Base-by-base conservation (phyloP, 2,113 vertebrate genomes). In the Ailuropoda melanoleuca region DNA sequence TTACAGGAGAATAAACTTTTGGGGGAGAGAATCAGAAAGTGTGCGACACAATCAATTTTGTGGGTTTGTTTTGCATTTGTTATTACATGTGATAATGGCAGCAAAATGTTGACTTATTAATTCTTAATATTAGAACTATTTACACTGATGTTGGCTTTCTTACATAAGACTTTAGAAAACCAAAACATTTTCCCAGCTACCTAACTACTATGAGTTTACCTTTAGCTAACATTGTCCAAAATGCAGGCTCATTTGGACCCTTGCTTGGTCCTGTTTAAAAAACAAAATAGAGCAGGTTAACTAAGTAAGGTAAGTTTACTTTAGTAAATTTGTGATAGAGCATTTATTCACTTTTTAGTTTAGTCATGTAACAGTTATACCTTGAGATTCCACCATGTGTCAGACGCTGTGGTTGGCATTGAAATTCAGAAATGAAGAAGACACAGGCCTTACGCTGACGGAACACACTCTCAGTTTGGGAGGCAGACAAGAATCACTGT, bases 201-300 rank as follows among this genome's bases (percentile, higher is more conserved):
- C 87, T 86, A 74, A 90, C 14, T 53, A 11, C 34, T 75, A 78
- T 90, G 31, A 95, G 70, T 93, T 97, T 98, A 98, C 97, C 97
- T 96, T 97, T 75, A 81, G 66, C 92, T 97, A 98, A 97, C 56
- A 77, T 74, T 95, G 78, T 97, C 97, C 97, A 96, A 96, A 98
- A 97, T 43, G 15, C 92, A 96, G 94, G 46, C n/a, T 95, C 87
- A 95, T 96, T 95, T 96, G 88, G 92, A 90, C 10, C 19, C 17
- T 39, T n/a, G 46, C 80, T 96, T 96, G 74, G 2, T 70, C n/a
- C 97, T 97, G 96, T 96, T 96, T 64, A 75, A 78, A 85, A 92
- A 89, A 80, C 55, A 91, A 95, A 92, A 96, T 26, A 93, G 64
- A 92, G 97, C 48, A 96, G 19, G 60, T 88, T 90, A 78, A 97